A percentile compares a stretch with the other conserved stretches of the same genome.
phyloP scores from a whole-genome alignment of 2,113 vertebrate species.

The Brachyhypopomus gauderio region DNA sequence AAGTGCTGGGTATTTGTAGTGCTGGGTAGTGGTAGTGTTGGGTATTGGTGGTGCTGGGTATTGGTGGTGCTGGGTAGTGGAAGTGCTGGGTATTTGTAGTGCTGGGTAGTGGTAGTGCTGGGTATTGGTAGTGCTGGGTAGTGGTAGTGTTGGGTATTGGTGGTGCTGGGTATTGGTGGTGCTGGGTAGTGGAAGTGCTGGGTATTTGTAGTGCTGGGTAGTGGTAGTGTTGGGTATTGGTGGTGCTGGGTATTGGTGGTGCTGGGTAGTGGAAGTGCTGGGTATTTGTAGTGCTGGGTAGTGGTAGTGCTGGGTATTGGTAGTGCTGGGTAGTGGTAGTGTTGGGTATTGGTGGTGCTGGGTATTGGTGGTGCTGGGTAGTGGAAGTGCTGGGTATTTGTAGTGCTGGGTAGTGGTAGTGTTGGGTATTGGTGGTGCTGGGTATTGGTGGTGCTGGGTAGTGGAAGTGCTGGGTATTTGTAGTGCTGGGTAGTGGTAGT shows the following conservation, averaged over 20 bases:
- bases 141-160: neutral
- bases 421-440: no score
- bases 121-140: constrained; percentile 16
- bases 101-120: constrained; percentile 10
- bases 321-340: constrained; percentile 14
- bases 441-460: constrained; percentile 16
- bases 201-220: constrained; percentile 16
- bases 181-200: constrained; percentile 5
- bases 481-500: constrained; percentile 14
- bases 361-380: constrained; percentile 16
- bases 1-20: no score
- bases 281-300: constrained; percentile 16
- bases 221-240: neutral
- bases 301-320: constrained; percentile 1
- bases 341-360: no score
- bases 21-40: constrained; percentile 6
- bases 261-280: constrained; percentile 5
- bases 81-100: no score
- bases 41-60: no score
- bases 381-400: neutral
- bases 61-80: constrained; percentile 23
- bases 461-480: neutral
- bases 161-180: no score
- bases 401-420: constrained; percentile 14
- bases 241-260: no score